Percentiles rank a stretch among this genome's conserved stretches.
Conservation (phyloP, 2,888 invertebrate species). For the Dioctria linearis region DNA sequence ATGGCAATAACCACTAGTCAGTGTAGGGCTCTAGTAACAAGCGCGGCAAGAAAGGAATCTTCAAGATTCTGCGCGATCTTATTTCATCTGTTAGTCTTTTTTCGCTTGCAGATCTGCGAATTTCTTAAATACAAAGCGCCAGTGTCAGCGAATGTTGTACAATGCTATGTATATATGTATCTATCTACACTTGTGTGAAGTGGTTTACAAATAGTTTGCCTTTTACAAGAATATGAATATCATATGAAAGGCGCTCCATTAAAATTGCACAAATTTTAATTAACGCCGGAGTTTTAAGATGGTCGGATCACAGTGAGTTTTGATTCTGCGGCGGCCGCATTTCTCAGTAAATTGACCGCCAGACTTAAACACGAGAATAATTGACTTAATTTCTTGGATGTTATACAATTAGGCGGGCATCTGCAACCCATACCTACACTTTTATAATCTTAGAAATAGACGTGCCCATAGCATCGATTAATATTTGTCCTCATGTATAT, state of each 20-base stretch:
- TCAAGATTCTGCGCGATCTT: neutral
- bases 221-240: neutral
- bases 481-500: too few species aligned
- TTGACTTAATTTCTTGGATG: conserved; percentile 43
- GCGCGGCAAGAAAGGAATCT: conserved; percentile 3
- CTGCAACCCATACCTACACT: neutral
- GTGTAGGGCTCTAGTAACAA: neutral
- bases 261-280: conserved; percentile 52
- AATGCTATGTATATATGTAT: neutral
- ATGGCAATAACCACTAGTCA: neutral
- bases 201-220: conserved; percentile 1
- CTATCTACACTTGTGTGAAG: neutral
- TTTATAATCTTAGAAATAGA: neutral
- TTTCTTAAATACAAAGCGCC: neutral
- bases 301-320: conserved; percentile 16
- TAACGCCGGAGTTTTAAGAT: conserved; percentile 23
- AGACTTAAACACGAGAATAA: conserved; percentile 29
- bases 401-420: neutral
- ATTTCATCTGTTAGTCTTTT: neutral
- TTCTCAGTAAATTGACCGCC: conserved; percentile 46
- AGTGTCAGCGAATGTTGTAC: neutral
- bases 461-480: neutral
- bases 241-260: conserved; percentile 9
- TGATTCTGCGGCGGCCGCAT: conserved; percentile 46
- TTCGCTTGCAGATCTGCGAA: neutral